These are phyloP conservation scores for Calonectris borealis DNA, from an alignment of 2,113 vertebrate species.

Conservation along the genomic window DNA sequence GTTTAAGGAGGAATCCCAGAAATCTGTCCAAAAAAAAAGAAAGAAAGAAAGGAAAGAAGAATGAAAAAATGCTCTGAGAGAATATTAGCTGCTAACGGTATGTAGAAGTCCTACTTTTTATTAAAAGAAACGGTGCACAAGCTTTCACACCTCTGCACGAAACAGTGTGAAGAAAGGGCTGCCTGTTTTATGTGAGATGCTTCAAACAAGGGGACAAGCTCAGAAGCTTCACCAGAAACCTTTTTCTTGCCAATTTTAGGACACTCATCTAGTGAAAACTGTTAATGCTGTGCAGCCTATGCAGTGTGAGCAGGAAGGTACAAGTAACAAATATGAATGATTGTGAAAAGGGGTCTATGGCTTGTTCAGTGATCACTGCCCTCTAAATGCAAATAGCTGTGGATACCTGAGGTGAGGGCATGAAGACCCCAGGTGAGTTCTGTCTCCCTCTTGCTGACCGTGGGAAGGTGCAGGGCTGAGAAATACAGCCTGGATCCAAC, in stretches of 20 bases:
- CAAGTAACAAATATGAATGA: not conserved
- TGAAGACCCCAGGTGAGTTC: not conserved
- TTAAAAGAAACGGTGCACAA: not conserved
- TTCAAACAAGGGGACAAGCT: not conserved
- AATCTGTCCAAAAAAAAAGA: conserved; percentile 75
- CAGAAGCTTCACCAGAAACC: not conserved
- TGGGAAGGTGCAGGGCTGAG: not conserved
- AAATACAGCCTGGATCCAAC: not conserved
- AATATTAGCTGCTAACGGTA: not conserved
- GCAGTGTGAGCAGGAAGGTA: not conserved
- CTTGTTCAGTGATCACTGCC: not conserved
- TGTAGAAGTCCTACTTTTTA: not conserved
- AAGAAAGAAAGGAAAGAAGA: not conserved
- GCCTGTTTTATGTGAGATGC: not conserved
- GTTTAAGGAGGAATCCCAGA: conserved; percentile 88
- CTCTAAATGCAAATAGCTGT: not conserved
- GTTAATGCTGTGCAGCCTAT: not conserved
- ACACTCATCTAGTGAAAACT: not conserved
- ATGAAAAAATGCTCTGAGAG: not conserved
- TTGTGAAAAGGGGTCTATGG: not conserved
- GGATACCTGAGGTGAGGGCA: not conserved
- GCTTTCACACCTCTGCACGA: not conserved
- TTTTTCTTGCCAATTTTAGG: not conserved
- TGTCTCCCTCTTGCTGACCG: not conserved
- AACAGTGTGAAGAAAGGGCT: not conserved